Evolutionary conservation across 2,888 invertebrate species (phyloP).

Genomic region (Drosophila rubida): DNA sequence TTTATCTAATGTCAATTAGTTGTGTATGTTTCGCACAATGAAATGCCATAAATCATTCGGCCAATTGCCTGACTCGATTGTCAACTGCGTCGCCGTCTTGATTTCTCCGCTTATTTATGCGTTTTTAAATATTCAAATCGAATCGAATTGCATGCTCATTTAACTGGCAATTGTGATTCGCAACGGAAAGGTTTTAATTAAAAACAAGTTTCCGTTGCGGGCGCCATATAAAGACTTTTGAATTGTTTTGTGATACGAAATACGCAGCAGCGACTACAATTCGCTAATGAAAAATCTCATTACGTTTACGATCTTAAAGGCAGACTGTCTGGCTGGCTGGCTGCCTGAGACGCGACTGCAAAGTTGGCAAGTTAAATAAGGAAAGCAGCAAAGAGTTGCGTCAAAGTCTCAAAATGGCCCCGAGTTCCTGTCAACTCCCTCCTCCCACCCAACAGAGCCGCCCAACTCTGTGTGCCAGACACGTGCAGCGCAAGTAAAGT

Average conservation of each 20-base stretch:
- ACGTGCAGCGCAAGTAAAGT: slow-evolving; percentile 36
- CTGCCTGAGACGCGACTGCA: slow-evolving; percentile 52
- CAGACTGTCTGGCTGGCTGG: not conserved
- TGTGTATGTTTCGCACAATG: slow-evolving; percentile 14
- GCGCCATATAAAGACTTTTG: slow-evolving; percentile 51
- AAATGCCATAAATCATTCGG: slow-evolving; percentile 44
- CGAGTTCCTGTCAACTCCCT: slow-evolving; percentile 5
- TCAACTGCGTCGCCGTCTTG: slow-evolving; percentile 6
- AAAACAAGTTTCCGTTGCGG: slow-evolving; percentile 67
- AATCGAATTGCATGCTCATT: slow-evolving; percentile 62
- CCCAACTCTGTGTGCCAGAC: too few relatives aligned
- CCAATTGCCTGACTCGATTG: slow-evolving; percentile 43
- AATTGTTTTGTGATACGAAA: slow-evolving; percentile 45
- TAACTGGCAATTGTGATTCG: slow-evolving; percentile 54
- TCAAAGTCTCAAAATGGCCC: slow-evolving; percentile 29
- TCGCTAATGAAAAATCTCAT: slow-evolving; percentile 48
- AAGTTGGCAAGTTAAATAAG: slow-evolving; percentile 71
- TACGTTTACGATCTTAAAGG: slow-evolving; percentile 44
- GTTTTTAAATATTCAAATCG: slow-evolving; percentile 74
- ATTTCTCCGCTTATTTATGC: slow-evolving; percentile 62
- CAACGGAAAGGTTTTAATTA: slow-evolving; percentile 66
- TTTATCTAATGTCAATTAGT: slow-evolving; percentile 14
- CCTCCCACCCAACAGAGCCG: too few relatives aligned
- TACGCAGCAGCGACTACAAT: slow-evolving; percentile 25
- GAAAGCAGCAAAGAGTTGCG: slow-evolving; percentile 44